Evolutionary conservation across 2,888 invertebrate genomes (phyloP), one percentile per base, ranked within the genome.

Genomic region (Sthenelais limicola): DNA sequence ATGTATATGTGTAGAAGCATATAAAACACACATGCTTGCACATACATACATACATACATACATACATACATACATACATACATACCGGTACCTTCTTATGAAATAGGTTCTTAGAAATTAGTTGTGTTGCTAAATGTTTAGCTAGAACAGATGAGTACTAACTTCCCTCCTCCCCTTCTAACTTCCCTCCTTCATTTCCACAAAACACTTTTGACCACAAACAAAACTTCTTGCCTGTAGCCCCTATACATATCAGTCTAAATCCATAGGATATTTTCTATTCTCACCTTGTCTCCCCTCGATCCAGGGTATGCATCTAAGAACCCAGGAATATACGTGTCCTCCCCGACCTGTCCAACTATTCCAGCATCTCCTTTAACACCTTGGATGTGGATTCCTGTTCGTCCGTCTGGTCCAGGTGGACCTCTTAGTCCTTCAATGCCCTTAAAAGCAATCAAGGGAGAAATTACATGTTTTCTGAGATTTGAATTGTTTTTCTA

Each of bases 311-410:
- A 24, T 2, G 62, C 62, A 24, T 62, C 62, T 28, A 62, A 28
- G 62, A 62, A 62, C 38, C 26, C 35, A 12, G 62, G 62, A 7
- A 62, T 62, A 28, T 38, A 62, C 2, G 62, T 38, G 38, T 62
- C 62, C 62, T 62, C 62, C 38, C 62, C 62, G 3, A 62, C 62
- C 62, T 62, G 62, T 1, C 62, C 62, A 15, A 21, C 9, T 12
- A 38, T 7, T 24, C 62, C 62, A 3, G 38, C 21, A 26, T 35
- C 38, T 38, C 62, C 62, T 18, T 62, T 62, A 15, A 5, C 18
- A 5, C 62, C 62, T 21, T 15, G n/a, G 12, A 62, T 38, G 26
- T 43, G 35, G 12, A 12, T 35, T 12, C 62, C 62, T 9, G n/a
- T 21, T 1, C 7, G 35, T 24, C 62, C 62, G 1, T 9, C 26